Conservation (phyloP, 2,113 vertebrate species). For the Syngnathus floridae region DNA sequence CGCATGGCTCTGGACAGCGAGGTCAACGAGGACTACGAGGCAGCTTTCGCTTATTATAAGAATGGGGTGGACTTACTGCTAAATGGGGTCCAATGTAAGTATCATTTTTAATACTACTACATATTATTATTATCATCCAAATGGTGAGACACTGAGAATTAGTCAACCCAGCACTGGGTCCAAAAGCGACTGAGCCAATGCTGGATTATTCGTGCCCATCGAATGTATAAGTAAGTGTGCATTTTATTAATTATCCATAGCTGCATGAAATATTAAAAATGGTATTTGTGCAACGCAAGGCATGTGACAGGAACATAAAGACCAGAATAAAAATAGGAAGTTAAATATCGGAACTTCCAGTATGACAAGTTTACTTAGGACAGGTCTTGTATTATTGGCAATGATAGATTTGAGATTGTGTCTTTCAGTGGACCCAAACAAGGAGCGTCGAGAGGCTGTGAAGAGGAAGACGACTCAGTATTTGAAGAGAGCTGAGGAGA, state of each 20-base stretch:
- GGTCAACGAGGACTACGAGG: constrained; percentile 93
- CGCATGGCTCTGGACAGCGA: constrained; percentile 91
- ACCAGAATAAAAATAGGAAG: constrained; percentile 54
- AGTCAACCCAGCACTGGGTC: too few species aligned
- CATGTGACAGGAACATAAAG: constrained; percentile 35
- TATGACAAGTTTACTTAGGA: background rate
- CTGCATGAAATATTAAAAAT: background rate
- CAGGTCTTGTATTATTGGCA: background rate
- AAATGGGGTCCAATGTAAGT: constrained; percentile 79
- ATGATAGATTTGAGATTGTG: background rate
- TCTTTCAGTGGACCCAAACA: constrained; percentile 88
- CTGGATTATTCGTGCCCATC: too few species aligned
- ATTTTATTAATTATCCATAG: background rate
- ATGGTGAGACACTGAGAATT: too few species aligned
- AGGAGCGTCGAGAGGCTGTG: constrained; percentile 88
- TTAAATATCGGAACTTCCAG: constrained; percentile 17
- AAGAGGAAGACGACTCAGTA: constrained; percentile 95
- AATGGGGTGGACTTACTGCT: constrained; percentile 92
- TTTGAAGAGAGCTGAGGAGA: constrained; percentile 91
- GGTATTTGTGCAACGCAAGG: constrained; percentile 6
- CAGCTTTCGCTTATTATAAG: constrained; percentile 96
- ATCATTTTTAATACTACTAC: background rate
- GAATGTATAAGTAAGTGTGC: background rate
- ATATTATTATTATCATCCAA: too few species aligned
- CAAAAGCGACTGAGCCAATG: too few species aligned